Percentiles rank a stretch among this genome's conserved stretches.
phyloP scores from a whole-genome alignment of 2,113 vertebrate genomes.

The Ursus arctos region DNA sequence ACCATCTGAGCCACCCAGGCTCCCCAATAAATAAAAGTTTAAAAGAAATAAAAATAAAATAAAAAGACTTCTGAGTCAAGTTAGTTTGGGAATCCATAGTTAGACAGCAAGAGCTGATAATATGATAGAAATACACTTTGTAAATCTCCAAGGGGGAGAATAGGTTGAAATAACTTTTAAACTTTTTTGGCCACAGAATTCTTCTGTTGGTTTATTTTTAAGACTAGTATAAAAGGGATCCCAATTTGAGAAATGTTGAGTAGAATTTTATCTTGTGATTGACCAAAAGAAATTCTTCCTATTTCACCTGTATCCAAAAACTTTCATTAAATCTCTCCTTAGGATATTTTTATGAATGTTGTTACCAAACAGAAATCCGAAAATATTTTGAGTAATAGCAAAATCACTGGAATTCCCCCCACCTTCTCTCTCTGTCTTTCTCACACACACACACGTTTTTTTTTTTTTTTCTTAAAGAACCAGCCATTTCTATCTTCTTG shows the following conservation, averaged over 20 bases:
- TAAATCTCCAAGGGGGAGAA: not conserved
- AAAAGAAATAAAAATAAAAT: not conserved
- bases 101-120: not conserved
- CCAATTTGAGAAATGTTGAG: not conserved
- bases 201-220: not conserved
- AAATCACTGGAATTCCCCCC: not conserved
- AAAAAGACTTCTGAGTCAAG: not conserved
- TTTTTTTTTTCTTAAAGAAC: not conserved
- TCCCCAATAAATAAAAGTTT: not conserved
- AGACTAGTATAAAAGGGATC: not conserved
- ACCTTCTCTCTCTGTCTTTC: not conserved
- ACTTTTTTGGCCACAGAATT: not conserved
- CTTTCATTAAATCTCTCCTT: not conserved
- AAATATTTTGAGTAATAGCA: not conserved
- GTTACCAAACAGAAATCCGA: not conserved
- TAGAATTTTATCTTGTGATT: slow-evolving; percentile 38
- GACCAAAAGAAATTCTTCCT: slow-evolving; percentile 32
- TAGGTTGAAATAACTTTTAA: not conserved
- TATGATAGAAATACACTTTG: slow-evolving; percentile 4
- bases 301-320: not conserved
- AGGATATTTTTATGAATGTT: not conserved
- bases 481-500: not conserved
- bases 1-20: not conserved
- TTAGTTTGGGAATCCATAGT: not conserved
- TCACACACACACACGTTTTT: not conserved